Evolutionary conservation across 2,888 invertebrate genomes (phyloP).

Genomic region (Coelopa pilipes): DNA sequence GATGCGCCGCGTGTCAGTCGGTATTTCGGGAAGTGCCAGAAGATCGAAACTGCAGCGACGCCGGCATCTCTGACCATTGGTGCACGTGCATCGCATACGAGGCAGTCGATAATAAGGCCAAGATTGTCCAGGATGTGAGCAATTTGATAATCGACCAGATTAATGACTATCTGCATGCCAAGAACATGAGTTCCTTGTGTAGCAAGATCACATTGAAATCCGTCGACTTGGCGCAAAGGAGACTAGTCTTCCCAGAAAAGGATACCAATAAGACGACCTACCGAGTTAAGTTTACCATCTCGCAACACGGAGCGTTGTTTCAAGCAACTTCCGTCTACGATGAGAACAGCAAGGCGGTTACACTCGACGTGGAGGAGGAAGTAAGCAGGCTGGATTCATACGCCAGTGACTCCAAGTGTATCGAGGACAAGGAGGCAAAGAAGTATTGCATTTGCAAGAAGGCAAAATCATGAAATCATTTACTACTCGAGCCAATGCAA

Average conservation of each 20-base stretch:
- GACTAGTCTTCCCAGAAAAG: constrained; percentile 12
- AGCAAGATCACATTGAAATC: constrained; percentile 43
- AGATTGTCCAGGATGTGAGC: constrained; percentile 32
- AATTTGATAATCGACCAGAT: constrained; percentile 47
- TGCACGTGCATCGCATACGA: constrained; percentile 76
- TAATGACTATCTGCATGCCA: constrained; percentile 48
- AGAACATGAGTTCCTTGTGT: constrained; percentile 49
- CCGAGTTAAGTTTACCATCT: constrained; percentile 39
- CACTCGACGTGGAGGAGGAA: constrained; percentile 45
- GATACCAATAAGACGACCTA: constrained; percentile 36
- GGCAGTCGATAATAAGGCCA: constrained; percentile 27
- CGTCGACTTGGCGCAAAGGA: constrained; percentile 36
- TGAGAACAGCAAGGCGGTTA: constrained; percentile 39
- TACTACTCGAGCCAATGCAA: too few relatives aligned
- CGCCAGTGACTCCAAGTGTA: constrained; percentile 46
- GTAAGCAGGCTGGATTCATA: constrained; percentile 53
- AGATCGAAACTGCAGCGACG: constrained; percentile 76
- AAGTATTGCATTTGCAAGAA: constrained; percentile 56
- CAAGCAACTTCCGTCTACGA: constrained; percentile 50
- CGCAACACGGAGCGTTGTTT: constrained; percentile 38
- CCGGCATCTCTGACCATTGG: constrained; percentile 77
- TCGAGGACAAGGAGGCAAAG: constrained; percentile 50
- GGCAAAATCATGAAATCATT: too few relatives aligned
- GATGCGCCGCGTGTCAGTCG: constrained; percentile 74
- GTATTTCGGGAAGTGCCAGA: constrained; percentile 72